These are phyloP conservation scores for Agelas oroides DNA, from an alignment of 37 sponge, comb jelly and placozoan species.

Conservation along the genomic window DNA sequence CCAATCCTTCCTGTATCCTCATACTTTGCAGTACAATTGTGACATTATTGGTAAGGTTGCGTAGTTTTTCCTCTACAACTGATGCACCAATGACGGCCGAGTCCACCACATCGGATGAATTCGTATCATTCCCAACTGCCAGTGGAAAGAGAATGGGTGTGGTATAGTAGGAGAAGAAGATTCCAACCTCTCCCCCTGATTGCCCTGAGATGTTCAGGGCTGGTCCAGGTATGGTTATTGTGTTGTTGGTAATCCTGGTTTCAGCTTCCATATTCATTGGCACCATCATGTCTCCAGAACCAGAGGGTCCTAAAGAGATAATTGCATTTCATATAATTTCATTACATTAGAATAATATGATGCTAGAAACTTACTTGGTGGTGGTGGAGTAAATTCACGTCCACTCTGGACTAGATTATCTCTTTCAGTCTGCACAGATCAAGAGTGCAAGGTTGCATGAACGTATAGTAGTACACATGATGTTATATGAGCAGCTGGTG, in stretches of 20 bases:
- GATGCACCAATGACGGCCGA: constrained; percentile 36
- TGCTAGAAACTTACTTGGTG: too few species aligned
- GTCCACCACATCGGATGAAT: constrained; percentile 5
- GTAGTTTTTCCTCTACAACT: not conserved
- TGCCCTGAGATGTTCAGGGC: constrained; percentile 12
- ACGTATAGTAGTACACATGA: too few species aligned
- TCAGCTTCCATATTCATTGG: not conserved
- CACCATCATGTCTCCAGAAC: too few species aligned
- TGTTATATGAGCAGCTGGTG: too few species aligned
- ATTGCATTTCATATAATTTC: too few species aligned
- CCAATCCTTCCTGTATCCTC: not conserved
- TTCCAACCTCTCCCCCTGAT: not conserved
- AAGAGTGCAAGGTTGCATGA: too few species aligned
- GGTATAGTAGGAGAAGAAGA: constrained; percentile 36
- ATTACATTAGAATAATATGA: too few species aligned
- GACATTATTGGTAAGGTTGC: constrained; percentile 19
- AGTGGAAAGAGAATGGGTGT: constrained; percentile 50
- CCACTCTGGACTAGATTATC: too few species aligned
- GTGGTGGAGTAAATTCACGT: too few species aligned
- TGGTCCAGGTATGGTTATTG: constrained; percentile 27
- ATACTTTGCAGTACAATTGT: constrained; percentile 27
- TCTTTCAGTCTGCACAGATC: too few species aligned
- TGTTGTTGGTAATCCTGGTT: not conserved
- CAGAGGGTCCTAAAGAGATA: too few species aligned
- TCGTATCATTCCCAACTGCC: not conserved